phyloP scores from a whole-genome alignment of 2,113 vertebrate species.

The Diglossa brunneiventris region DNA sequence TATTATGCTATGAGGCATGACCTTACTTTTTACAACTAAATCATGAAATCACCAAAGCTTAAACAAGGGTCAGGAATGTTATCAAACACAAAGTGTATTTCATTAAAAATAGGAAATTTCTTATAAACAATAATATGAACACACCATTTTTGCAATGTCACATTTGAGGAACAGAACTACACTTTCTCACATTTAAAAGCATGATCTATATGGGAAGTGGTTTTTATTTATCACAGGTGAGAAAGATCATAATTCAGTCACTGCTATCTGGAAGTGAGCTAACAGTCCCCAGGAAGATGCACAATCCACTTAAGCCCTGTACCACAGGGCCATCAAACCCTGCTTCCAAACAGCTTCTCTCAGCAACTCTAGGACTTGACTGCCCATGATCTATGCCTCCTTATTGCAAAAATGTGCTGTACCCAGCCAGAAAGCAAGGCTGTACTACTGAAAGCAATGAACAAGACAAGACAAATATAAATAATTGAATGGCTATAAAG shows the following conservation, averaged over 20 bases:
- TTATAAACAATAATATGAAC: not conserved
- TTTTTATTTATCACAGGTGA: not conserved
- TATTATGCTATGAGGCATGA: not conserved
- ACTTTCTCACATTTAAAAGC: not conserved
- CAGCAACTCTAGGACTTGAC: not conserved
- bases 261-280: accelerated
- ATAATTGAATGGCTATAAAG: conserved; percentile 70
- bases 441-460: conserved; percentile 52
- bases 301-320: not conserved
- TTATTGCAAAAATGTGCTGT: not conserved
- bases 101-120: not conserved
- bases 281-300: not conserved
- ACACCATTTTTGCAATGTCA: not conserved
- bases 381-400: not conserved
- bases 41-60: not conserved
- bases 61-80: not conserved
- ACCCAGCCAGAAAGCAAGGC: not conserved
- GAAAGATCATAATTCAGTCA: not conserved
- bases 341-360: not conserved
- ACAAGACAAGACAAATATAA: conserved; percentile 62
- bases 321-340: not conserved
- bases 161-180: not conserved
- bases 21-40: not conserved
- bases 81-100: not conserved
- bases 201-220: not conserved